Percentiles rank a stretch among this genome's conserved stretches.
These are phyloP conservation scores for Cettia cetti DNA, from an alignment of 2,113 vertebrate genomes.

Conservation along the genomic window DNA sequence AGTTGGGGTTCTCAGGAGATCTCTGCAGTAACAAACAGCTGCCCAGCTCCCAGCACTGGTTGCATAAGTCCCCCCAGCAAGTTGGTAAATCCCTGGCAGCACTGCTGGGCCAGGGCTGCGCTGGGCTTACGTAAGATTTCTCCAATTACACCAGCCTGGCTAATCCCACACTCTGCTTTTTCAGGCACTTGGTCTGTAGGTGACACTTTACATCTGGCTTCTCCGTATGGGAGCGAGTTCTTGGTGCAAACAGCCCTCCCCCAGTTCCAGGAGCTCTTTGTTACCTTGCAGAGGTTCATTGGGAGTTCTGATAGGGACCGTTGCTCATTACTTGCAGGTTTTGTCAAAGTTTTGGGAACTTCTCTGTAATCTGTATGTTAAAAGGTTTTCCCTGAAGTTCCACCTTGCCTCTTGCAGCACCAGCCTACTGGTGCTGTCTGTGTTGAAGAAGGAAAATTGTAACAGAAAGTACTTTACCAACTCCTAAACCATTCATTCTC, in stretches of 20 bases:
- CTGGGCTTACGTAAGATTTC: background rate
- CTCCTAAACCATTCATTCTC: background rate
- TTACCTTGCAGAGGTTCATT: background rate
- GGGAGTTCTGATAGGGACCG: background rate
- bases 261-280: background rate
- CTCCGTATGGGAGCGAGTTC: accelerated
- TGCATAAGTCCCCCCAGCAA: background rate
- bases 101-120: background rate
- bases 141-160: background rate
- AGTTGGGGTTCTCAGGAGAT: background rate
- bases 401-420: background rate
- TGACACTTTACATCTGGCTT: background rate
- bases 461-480: background rate
- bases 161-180: background rate
- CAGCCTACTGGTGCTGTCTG: background rate
- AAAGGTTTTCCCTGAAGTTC: background rate
- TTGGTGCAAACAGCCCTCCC: background rate
- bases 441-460: background rate
- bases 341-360: background rate
- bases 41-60: background rate
- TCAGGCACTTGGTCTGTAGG: background rate
- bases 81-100: background rate
- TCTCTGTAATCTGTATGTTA: background rate
- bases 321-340: background rate
- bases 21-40: background rate